Percentiles rank a stretch among this genome's conserved stretches.
Conservation (phyloP, 2,797 vertebrate species). For the Gymnothorax reevesii region DNA sequence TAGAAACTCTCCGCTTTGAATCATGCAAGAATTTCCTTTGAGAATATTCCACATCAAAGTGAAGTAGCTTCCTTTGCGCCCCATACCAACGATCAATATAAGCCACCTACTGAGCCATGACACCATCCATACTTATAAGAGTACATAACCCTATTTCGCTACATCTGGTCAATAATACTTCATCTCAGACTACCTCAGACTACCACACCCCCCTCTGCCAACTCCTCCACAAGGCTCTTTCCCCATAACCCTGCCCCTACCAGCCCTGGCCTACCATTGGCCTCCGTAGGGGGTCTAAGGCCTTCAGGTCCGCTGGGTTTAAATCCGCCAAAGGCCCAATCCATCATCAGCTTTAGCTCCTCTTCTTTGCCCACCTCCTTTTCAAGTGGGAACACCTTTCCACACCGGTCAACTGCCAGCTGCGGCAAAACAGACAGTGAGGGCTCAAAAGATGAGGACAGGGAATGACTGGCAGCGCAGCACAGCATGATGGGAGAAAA, state of each 20-base stretch:
- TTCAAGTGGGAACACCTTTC: conserved; percentile 59
- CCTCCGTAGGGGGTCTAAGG: conserved; percentile 50
- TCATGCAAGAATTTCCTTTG: not conserved
- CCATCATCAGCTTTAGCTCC: conserved; percentile 70
- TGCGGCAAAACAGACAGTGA: conserved; percentile 43
- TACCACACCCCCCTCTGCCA: not conserved
- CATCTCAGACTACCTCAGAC: too few species aligned
- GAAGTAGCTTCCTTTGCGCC: not conserved
- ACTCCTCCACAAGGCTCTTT: not conserved
- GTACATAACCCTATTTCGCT: too few species aligned
- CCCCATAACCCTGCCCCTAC: not conserved
- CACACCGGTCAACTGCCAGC: conserved; percentile 70
- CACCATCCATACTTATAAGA: not conserved
- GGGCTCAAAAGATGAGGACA: not conserved
- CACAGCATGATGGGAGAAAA: not conserved
- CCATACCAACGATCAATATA: not conserved
- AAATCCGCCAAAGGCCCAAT: conserved; percentile 76
- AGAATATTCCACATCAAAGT: not conserved
- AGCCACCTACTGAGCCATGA: not conserved
- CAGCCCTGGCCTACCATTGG: not conserved
- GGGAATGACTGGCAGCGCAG: not conserved
- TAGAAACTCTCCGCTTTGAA: not conserved
- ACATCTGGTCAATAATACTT: too few species aligned
- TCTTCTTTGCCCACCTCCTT: conserved; percentile 53
- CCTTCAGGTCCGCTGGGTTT: conserved; percentile 68